Conservation (phyloP, 2,113 vertebrate species). For the Platanista minor region DNA sequence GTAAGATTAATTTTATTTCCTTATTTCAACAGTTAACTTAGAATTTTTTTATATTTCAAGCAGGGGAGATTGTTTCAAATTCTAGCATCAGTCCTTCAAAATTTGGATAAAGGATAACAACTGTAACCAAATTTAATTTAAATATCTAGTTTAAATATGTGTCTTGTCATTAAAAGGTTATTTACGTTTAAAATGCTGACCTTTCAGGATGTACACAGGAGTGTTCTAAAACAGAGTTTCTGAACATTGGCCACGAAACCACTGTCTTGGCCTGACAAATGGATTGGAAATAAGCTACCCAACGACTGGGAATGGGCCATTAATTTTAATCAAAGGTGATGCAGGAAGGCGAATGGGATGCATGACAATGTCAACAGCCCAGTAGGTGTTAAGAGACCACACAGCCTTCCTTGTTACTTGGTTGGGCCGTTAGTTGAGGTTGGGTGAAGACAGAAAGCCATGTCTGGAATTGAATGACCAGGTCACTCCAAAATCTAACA, state of each 20-base stretch:
- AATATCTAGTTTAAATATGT: slow-evolving; percentile 69
- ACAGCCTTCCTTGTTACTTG: slow-evolving; percentile 84
- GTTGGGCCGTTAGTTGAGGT: slow-evolving; percentile 94
- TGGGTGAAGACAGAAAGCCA: slow-evolving; percentile 95
- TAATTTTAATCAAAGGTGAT: slow-evolving; percentile 99
- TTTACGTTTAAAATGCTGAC: slow-evolving; percentile 87
- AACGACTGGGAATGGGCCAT: slow-evolving; percentile 92
- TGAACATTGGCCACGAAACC: slow-evolving; percentile 85
- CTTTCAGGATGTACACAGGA: slow-evolving; percentile 84
- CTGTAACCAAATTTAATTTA: slow-evolving; percentile 51
- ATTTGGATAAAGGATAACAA: slow-evolving; percentile 48
- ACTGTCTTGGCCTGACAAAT: slow-evolving; percentile 93
- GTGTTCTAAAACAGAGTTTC: slow-evolving; percentile 89
- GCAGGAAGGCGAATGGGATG: slow-evolving; percentile 89
- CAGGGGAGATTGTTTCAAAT: slow-evolving; percentile 14
- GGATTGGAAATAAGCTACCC: slow-evolving; percentile 95
- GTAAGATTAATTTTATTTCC: slow-evolving; percentile 33
- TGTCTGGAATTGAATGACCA: slow-evolving; percentile 97
- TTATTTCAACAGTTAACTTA: slow-evolving; percentile 30
- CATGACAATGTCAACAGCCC: slow-evolving; percentile 94
- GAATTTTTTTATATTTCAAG: slow-evolving; percentile 7
- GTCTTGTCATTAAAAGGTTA: slow-evolving; percentile 86
- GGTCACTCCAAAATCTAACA: slow-evolving; percentile 96
- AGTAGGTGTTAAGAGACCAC: slow-evolving; percentile 88
- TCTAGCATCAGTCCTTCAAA: not conserved